Base-by-base conservation (phyloP, 2,797 vertebrate genomes). In the Galaxias olidus region DNA sequence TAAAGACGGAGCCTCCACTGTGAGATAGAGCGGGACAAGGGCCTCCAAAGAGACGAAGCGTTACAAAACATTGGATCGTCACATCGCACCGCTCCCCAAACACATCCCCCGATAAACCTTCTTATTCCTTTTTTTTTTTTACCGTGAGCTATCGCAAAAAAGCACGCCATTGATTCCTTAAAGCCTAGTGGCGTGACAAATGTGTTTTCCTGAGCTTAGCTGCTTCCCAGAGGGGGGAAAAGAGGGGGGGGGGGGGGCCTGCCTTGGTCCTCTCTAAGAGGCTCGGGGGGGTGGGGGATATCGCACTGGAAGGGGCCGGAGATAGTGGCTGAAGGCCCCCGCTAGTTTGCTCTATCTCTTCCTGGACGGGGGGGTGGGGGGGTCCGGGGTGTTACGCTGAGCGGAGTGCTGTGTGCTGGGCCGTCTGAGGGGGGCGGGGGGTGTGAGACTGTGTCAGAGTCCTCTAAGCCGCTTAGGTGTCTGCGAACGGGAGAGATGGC, bases 241-340 rank as follows among this genome's bases (percentile, higher is more conserved):
- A 9, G 57, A 2, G 30, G 30, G 30, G 30, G 48, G 54, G 70
- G 41, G 60, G 54, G 63, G 68, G 54, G 69, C 30, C 30, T 6
- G 3, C 30, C 19, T 10, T 30, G 57, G 55, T 61, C 49, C 68
- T 82, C 68, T 76, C 43, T 80, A 82, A 87, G 75, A 79, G 81
- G 72, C 81, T 84, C 70, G 66, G 52, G 73, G 79, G 83, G 82
- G 66, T 52, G 73, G 79, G 83, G 82, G 82, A 82, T 30, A 41
- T 47, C 8, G 13, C 58, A 71, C 66, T 81, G 66, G 76, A 81
- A 71, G 68, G 75, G 66, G n/a, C 14, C 75, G 73, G 59, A 75
- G 81, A 80, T 79, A 65, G 79, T 77, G 69, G 80, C 30, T 6
- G 81, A 85, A 83, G 79, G 80, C 83, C 82, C 83, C 75, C 84